These are phyloP conservation scores for Ennomos erosarius DNA, from an alignment of 2,888 invertebrate genomes.

Conservation along the genomic window DNA sequence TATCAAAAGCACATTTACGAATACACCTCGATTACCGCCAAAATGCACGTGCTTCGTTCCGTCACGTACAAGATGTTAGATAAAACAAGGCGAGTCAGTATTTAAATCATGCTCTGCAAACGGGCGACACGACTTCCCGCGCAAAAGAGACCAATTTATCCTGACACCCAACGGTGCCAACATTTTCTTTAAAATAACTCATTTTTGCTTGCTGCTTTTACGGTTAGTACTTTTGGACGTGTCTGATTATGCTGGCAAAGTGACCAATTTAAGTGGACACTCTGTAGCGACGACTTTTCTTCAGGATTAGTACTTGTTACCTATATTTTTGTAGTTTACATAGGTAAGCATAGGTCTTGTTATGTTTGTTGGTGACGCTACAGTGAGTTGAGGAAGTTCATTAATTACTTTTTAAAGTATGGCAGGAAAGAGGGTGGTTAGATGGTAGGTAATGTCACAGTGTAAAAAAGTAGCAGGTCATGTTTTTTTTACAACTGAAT, in stretches of 20 bases:
- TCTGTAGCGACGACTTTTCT: slow-evolving; percentile 25
- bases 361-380: slow-evolving; percentile 52
- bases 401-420: slow-evolving; percentile 40
- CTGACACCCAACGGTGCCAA: slow-evolving; percentile 24
- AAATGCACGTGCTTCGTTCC: slow-evolving; percentile 59
- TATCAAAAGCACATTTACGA: slow-evolving; percentile 31
- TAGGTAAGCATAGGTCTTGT: slow-evolving; percentile 44
- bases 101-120: slow-evolving; percentile 70
- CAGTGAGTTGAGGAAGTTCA: slow-evolving; percentile 51
- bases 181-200: slow-evolving; percentile 6
- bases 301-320: slow-evolving; percentile 12
- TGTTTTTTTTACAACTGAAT: no score
- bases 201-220: slow-evolving; percentile 2
- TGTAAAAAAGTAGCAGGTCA: not conserved
- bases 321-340: slow-evolving; percentile 16
- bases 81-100: slow-evolving; percentile 71
- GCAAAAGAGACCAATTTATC: slow-evolving; percentile 32
- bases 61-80: slow-evolving; percentile 76
- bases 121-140: slow-evolving; percentile 45
- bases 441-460: slow-evolving; percentile 12
- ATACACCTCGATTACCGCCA: slow-evolving; percentile 36
- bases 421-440: slow-evolving; percentile 33
- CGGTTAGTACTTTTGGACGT: slow-evolving; percentile 6
- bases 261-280: slow-evolving; percentile 17
- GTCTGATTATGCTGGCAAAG: slow-evolving; percentile 7